Base-by-base conservation (phyloP, 2,888 invertebrate species). In the Orthosia gothica region DNA sequence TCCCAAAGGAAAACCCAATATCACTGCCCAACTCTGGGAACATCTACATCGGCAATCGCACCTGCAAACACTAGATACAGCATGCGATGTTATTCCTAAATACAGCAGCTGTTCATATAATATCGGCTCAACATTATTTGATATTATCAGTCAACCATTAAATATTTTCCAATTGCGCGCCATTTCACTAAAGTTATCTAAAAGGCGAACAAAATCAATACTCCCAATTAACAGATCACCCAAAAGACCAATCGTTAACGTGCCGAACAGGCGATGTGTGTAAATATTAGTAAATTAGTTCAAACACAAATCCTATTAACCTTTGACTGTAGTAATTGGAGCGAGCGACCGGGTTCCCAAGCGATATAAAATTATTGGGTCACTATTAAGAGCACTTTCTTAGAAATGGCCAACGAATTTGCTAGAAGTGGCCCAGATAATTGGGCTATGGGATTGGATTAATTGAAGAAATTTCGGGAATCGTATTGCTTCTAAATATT, bases 341-440 rank as follows among this genome's bases (percentile, higher is more conserved):
- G 13, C 66, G 7, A 57, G 23, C 40, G 78, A 50, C 76, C 61
- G 65, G 59, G 55, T 66, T 81, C 70, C 79, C 83, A 80, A 83
- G 83, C 74, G 69, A 70, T 71, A 61, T 61, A 83, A 40, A 40
- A 83, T 84, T 81, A 83, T 68, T 82, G 47, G 85, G 82, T 79
- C 79, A 63, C 23, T 50, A 70, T 65, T 23, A 47, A 73, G 69
- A 76, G 52, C 70, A 58, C 78, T 82, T 86, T 83, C 85, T 69
- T 73, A 74, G 85, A 87, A 87, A 81, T 81, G 50, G 57, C 50
- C 32, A 66, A 62, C 49, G 32, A 68, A 75, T 70, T 70, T 59
- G 57, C 50, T 32, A 54, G 32, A 61, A 57, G 32, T 76, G 63
- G 50, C 45, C 55, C 58, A 63, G 26, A 67, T 79, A 70, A 61